Evolutionary conservation across 2,888 invertebrate species (phyloP), one percentile per base, ranked within the genome.

Genomic region (Cinara cedri): DNA sequence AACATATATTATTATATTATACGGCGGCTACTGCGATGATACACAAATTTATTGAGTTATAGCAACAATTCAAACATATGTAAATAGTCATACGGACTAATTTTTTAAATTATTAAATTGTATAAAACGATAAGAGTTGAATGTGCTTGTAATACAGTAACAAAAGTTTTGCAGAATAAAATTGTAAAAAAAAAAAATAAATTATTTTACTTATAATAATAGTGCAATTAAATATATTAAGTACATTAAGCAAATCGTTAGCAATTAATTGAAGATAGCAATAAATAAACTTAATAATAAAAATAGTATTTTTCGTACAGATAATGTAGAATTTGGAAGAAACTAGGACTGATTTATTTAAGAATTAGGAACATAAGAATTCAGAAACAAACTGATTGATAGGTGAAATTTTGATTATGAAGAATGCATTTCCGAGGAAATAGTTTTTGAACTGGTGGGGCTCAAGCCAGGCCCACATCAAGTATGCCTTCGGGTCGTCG

Each of bases 391-490:
- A 57, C 11, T 21, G 16, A 16, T 44, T 10, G 8, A 60, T 10
- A 14, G 13, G 26, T 8, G 4, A 26, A 68, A 46, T 16, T 66
- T n/a, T 42, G 70, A 51, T n/a, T 10, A 51, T 51, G 8, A 57
- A 16, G 1, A 24, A 16, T 24, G 26, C n/a, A 62, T 26, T 82
- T 89, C 89, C 81, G 96, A 16, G 95, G 86, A 97, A 97, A 54
- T 96, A 89, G 84, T 93, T 91, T 72, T 90, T 92, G 87, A 97
- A 97, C 83, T 89, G 88, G 63, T 90, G 86, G 0, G 97, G 96
- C 86, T 97, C 97, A 14, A 95, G 88, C 0, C 97, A 97, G 57
- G 96, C 97, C 88, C 93, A 93, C 16, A 96, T 93, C 44, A 93
- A 88, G 83, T 89, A 89, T 74, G 89, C 89, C 44, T 83, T 82